A percentile compares a stretch with the other conserved stretches of the same genome.
Evolutionary conservation across 37 sponge, comb jelly and placozoan species (phyloP).

Genomic region (Geodia barretti): DNA sequence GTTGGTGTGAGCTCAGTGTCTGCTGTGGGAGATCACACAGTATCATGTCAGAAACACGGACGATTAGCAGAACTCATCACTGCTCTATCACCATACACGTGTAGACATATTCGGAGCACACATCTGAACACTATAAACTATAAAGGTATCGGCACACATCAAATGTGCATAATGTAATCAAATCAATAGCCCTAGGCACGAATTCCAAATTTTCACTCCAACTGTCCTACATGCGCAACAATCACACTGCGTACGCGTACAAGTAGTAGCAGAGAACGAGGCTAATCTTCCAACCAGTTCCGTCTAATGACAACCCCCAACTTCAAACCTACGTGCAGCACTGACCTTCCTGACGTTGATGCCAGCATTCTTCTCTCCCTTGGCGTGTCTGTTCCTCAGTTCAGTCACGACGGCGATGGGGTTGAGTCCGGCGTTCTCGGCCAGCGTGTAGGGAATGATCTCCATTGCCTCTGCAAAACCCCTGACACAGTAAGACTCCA

Average conservation of each 20-base stretch:
- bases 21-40: background rate
- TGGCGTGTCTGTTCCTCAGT: constrained; percentile 89
- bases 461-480: constrained; percentile 98
- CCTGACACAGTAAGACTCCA: constrained; percentile 92
- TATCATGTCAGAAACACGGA: background rate
- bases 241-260: background rate
- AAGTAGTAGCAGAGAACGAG: background rate
- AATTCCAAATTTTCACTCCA: too few relatives aligned
- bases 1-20: background rate
- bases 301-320: constrained; percentile 3
- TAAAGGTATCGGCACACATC: too few relatives aligned
- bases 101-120: too few relatives aligned
- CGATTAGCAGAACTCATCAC: background rate
- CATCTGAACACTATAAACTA: too few relatives aligned
- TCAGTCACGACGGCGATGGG: constrained; percentile 97
- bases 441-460: constrained; percentile 95
- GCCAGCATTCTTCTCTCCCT: constrained; percentile 91
- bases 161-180: too few relatives aligned
- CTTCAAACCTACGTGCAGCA: background rate
- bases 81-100: too few relatives aligned
- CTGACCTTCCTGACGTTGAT: constrained; percentile 97
- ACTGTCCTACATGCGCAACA: too few relatives aligned
- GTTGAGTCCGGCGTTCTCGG: constrained; percentile 97
- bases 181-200: too few relatives aligned
- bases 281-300: too few relatives aligned